These are phyloP conservation scores for Cheirogaleus medius DNA, from an alignment of 2,113 vertebrate genomes.

Conservation along the genomic window DNA sequence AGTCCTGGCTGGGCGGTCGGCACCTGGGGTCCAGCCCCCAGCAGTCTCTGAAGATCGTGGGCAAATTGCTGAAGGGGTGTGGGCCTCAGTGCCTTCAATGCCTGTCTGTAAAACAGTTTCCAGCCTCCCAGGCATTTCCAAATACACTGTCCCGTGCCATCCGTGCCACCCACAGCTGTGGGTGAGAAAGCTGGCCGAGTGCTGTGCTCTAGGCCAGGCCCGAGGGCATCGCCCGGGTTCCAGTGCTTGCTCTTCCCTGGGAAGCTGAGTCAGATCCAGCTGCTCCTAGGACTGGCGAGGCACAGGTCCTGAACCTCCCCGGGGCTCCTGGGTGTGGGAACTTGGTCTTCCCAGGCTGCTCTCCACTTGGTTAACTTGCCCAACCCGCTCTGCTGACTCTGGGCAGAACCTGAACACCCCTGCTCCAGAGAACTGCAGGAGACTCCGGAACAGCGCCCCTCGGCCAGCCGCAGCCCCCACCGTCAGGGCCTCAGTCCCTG, in stretches of 20 bases:
- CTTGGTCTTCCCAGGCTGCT: not conserved
- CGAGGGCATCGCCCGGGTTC: not conserved
- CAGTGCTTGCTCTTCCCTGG: not conserved
- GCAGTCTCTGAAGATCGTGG: not conserved
- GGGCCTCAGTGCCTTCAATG: not conserved
- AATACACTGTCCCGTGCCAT: no score
- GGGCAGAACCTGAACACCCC: not conserved
- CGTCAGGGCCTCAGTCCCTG: not conserved
- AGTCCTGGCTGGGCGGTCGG: not conserved
- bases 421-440: not conserved
- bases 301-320: not conserved
- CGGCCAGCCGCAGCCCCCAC: rapidly evolving
- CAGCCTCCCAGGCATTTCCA: not conserved
- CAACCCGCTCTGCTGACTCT: not conserved
- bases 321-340: not conserved
- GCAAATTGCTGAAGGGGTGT: not conserved
- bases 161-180: rapidly evolving
- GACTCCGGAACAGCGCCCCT: not conserved
- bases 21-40: not conserved
- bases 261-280: not conserved
- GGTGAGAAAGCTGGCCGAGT: not conserved
- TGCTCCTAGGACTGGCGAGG: not conserved
- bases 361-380: not conserved
- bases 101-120: not conserved
- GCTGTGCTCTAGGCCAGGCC: not conserved